phyloP scores from a whole-genome alignment of 2,113 vertebrate genomes.

The Zeus faber region DNA sequence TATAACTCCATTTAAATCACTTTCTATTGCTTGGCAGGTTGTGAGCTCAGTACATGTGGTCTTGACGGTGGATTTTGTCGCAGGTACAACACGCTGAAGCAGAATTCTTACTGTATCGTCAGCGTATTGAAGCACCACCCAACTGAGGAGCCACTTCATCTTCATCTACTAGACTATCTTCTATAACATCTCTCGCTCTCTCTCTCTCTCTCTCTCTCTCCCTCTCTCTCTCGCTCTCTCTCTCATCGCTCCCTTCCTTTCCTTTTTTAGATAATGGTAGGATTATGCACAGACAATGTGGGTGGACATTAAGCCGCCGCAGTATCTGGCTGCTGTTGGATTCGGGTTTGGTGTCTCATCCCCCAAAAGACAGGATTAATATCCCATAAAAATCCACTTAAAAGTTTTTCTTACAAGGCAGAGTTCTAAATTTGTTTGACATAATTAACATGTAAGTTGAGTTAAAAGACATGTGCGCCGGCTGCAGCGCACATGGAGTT shows the following conservation, averaged over 20 bases:
- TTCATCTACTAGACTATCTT: no score
- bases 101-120: no score
- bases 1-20: no score
- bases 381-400: constrained; percentile 8
- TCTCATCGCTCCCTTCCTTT: constrained; percentile 10
- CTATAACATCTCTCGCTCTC: neutral
- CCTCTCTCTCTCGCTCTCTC: constrained; percentile 19
- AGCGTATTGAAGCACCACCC: no score
- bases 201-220: neutral
- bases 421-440: constrained; percentile 13
- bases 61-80: constrained; percentile 5
- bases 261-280: constrained; percentile 22
- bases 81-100: constrained; percentile 14
- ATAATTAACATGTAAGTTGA: constrained; percentile 17
- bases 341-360: constrained; percentile 19
- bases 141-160: no score
- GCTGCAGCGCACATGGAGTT: neutral
- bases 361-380: constrained; percentile 22
- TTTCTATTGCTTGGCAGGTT: no score
- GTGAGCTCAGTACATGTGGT: no score
- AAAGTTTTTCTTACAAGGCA: constrained; percentile 3
- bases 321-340: constrained; percentile 14
- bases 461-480: neutral
- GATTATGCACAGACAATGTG: constrained; percentile 30
- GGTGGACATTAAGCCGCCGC: constrained; percentile 21